Conservation (phyloP, 1,140 invertebrate genomes). For the Metaphire vulgaris region DNA sequence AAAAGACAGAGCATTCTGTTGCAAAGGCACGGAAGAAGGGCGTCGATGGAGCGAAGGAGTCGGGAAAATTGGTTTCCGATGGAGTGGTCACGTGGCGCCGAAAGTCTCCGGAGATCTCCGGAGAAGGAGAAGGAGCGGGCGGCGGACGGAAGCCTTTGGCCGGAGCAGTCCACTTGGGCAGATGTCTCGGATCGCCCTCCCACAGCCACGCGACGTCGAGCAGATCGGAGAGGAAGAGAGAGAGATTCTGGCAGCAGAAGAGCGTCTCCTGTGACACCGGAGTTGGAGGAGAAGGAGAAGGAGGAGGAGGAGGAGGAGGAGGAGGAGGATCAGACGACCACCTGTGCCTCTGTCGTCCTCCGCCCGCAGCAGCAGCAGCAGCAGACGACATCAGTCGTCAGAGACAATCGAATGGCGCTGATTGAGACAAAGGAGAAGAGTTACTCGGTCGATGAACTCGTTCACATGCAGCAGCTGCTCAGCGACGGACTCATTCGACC, state of each 20-base stretch:
- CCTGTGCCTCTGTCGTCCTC: no score
- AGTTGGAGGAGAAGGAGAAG: background rate
- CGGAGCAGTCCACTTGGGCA: background rate
- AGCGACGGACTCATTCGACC: background rate
- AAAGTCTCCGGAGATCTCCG: constrained; percentile 4
- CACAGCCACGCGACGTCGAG: background rate
- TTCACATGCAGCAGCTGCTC: background rate
- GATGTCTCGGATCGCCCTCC: no score
- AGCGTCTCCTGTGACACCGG: constrained; percentile 20
- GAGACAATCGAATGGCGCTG: background rate
- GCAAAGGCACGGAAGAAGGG: no score
- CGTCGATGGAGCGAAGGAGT: constrained; percentile 2
- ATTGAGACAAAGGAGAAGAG: background rate
- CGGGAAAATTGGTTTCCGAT: constrained; percentile 8
- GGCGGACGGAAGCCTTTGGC: background rate
- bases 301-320: background rate
- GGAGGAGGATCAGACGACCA: no score
- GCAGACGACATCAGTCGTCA: background rate
- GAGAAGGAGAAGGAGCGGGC: background rate
- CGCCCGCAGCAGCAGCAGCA: background rate
- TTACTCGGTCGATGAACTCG: background rate
- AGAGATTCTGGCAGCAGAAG: constrained; percentile 9
- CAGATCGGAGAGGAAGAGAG: background rate
- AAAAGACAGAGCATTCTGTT: no score
- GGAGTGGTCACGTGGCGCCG: constrained; percentile 15